Conservation (phyloP, 2,888 invertebrate genomes). For the Andrena bucephala region DNA sequence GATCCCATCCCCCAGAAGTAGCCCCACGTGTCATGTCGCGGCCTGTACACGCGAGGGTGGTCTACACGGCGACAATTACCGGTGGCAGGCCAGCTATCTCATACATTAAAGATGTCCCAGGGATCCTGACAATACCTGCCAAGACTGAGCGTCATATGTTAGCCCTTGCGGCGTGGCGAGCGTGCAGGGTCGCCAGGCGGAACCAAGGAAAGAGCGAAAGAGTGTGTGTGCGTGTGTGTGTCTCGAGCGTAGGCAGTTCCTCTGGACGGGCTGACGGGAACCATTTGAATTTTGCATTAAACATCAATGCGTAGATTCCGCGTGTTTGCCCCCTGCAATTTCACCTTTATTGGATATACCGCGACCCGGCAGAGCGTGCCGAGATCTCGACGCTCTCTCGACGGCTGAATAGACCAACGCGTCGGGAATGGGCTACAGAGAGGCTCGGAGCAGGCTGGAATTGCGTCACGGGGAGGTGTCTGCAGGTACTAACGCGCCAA, state of each 20-base stretch:
- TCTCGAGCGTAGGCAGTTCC: conserved; percentile 35
- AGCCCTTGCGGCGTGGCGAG: conserved; percentile 54
- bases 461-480: conserved; percentile 2
- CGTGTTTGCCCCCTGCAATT: conserved; percentile 78
- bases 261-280: conserved; percentile 58
- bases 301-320: conserved; percentile 80
- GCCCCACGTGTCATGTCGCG: conserved; percentile 12
- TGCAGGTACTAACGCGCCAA: conserved; percentile 5
- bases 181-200: conserved; percentile 10
- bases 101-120: conserved; percentile 80
- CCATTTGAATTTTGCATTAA: conserved; percentile 84
- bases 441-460: background rate
- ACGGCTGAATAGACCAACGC: conserved; percentile 19
- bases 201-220: conserved; percentile 42
- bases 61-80: conserved; percentile 70
- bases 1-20: background rate
- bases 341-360: conserved; percentile 79
- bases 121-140: conserved; percentile 79
- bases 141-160: conserved; percentile 81
- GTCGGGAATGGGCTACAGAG: background rate
- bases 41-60: conserved; percentile 18
- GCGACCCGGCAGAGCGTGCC: conserved; percentile 37
- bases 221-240: conserved; percentile 7
- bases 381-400: conserved; percentile 28
- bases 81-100: conserved; percentile 66